Evolutionary conservation across 2,888 invertebrate genomes (phyloP), one percentile per base, ranked within the genome.

Genomic region (Arge pagana): DNA sequence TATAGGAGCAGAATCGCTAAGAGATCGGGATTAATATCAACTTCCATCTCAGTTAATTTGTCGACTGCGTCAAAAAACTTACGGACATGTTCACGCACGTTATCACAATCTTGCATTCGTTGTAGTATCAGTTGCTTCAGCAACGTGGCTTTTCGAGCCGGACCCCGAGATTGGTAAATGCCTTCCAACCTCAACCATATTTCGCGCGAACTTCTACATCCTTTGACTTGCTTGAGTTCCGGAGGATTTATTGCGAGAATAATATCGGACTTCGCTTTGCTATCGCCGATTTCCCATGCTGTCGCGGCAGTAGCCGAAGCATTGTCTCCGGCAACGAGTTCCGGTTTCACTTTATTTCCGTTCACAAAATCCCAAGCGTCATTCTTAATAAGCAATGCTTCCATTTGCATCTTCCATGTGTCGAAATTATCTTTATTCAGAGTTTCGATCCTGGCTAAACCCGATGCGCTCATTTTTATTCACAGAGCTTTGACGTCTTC

Each of bases 131-230:
- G 31, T 21, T 48, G 31, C 39, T 58, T 58, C 21, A 55, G 35
- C 10, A 56, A 33, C n/a, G 37, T 56, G n/a, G 54, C 58, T 24
- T 58, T 56, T 15, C 52, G 45, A 11, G 54, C 56, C 21, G 52
- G 50, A 6, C 54, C 39, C 56, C 50, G 42, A 8, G 33, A 33
- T 33, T 13, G 5, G 11, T 11, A 33, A 33, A n/a, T 13, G 5
- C 13, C 33, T 33, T 33, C 33, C 2, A 33, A 33, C 13, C 13
- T 33, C 2, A 11, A 6, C 33, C 33, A 33, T 13, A 33, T 13
- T 33, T 33, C 33, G 6, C 33, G n/a, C 5, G 33, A 31, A n/a
- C 11, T 31, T n/a, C 11, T 31, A 13, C 31, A 31, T 11, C 13
- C 11, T 31, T 31, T 31, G 6, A 31, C 11, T 5, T 31, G 31